Base-by-base conservation (phyloP, 2,888 invertebrate species). In the Erebia epiphron region DNA sequence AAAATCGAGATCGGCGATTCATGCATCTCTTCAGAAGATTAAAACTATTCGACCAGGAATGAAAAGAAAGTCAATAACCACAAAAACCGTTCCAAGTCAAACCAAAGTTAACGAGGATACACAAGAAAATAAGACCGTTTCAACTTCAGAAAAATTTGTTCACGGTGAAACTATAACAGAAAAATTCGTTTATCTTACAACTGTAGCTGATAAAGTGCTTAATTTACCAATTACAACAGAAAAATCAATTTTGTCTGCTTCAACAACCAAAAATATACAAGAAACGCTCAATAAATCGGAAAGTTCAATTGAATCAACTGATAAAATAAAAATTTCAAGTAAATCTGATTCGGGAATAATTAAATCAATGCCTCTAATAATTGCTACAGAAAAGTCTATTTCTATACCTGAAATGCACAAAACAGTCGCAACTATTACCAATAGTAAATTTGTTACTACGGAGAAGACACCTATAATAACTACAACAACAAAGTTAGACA, bases 21-120 rank as follows among this genome's bases (percentile, higher is more conserved):
- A 56, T 14, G 56, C 57, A 9, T 66, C 66, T 18, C 57, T 66
- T 4, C 21, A 56, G 46, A 66, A 66, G 14, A 56, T 56, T 21
- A 56, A 41, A 57, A 46, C 14, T 43, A 56, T 56, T 18, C 35
- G 66, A 21, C 43, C 66, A 10, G 56, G 14, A 21, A 43, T 43
- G 10, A 54, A 66, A 54, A 16, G n/a, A 14, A 26, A 41, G 5
- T 16, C 2, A 9, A 18, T 16, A 26, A 63, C 9, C 41, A 35
- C 52, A 54, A 52, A 54, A 16, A 5, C 52, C 1, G 10, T 49
- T 26, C 46, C 52, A 16, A n/a, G n/a, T n/a, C n/a, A n/a, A n/a
- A 18, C 13, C 54, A 52, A 18, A 52, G 35, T 54, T 41, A 64
- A 52, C 10, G 35, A 16, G 11, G 52, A 52, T 2, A 35, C 16